phyloP scores from a whole-genome alignment of 2,797 vertebrate genomes.

The Darevskia mixta region DNA sequence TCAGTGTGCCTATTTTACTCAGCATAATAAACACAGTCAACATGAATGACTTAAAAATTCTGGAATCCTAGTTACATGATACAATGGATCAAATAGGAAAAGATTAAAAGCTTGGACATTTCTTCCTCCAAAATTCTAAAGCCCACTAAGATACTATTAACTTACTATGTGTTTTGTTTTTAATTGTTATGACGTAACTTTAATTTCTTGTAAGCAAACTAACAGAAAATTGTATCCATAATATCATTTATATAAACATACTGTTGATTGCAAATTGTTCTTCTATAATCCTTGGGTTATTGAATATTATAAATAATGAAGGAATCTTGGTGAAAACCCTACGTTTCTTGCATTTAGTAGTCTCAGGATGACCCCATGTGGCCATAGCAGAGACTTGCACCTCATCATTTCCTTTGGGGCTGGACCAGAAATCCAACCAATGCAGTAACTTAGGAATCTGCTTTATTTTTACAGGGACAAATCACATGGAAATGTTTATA shows the following conservation, averaged over 20 bases:
- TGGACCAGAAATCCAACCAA: neutral
- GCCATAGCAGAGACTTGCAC: slow-evolving; percentile 7
- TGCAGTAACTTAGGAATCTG: neutral
- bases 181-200: neutral
- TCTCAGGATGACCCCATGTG: neutral
- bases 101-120: neutral
- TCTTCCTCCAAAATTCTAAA: neutral
- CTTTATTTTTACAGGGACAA: neutral
- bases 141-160: neutral
- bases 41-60: neutral
- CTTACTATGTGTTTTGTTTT: no score
- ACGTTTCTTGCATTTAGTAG: neutral
- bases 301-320: neutral
- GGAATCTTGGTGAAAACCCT: neutral
- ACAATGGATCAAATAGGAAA: neutral
- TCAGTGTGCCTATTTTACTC: neutral
- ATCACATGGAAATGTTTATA: neutral
- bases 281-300: neutral
- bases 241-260: neutral
- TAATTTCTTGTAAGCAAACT: neutral
- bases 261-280: neutral
- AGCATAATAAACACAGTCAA: neutral
- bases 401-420: neutral
- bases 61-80: neutral
- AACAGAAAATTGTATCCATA: neutral